phyloP scores from a whole-genome alignment of 2,797 vertebrate genomes.

The Sebastes ruberrimus region DNA sequence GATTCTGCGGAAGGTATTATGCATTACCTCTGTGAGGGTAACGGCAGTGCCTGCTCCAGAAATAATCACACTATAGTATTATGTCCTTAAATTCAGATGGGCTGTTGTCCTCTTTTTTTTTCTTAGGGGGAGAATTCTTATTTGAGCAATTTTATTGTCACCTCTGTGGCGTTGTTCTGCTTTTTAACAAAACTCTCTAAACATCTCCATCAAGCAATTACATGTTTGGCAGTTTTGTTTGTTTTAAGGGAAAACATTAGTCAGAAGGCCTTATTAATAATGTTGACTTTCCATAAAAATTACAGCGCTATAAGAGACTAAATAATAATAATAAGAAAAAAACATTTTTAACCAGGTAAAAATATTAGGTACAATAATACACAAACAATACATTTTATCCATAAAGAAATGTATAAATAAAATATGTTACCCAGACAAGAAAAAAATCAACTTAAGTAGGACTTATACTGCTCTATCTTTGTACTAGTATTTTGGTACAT shows the following conservation, averaged over 20 bases:
- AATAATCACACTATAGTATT: neutral
- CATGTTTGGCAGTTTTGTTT: neutral
- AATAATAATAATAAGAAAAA: neutral
- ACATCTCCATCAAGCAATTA: neutral
- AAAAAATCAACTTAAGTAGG: neutral
- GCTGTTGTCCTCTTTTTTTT: neutral
- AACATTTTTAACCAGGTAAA: neutral
- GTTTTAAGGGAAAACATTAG: neutral
- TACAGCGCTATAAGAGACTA: neutral
- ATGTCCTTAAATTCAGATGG: neutral
- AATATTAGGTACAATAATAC: neutral
- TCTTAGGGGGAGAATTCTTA: neutral
- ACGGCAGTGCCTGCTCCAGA: neutral
- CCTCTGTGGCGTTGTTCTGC: neutral
- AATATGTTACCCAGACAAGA: neutral
- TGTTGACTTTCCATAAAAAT: neutral
- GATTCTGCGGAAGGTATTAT: neutral
- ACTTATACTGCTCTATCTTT: neutral
- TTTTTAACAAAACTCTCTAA: neutral
- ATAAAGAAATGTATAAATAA: neutral
- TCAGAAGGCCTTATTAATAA: neutral
- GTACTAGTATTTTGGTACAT: neutral
- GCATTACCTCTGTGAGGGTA: slow-evolving; percentile 1
- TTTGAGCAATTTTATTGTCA: neutral
- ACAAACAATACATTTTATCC: neutral